Conservation (phyloP, 2,113 vertebrate genomes). For the Dipodomys merriami region DNA sequence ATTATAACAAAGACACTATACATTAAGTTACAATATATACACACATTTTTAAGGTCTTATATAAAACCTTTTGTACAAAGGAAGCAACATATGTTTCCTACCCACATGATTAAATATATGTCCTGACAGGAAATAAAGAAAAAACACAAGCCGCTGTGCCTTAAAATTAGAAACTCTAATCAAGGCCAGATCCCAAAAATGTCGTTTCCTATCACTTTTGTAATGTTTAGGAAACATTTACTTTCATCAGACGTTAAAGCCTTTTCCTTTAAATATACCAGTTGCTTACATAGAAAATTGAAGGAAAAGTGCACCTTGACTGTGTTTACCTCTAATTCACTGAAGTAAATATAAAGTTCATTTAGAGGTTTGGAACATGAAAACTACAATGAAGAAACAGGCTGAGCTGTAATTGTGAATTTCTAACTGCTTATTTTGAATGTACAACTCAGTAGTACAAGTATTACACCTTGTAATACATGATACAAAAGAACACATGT, state of each 20-base stretch:
- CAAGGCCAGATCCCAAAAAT: not conserved
- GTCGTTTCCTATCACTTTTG: constrained; percentile 41
- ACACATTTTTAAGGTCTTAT: constrained; percentile 55
- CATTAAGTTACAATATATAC: constrained; percentile 77
- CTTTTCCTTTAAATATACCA: constrained; percentile 62
- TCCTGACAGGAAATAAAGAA: constrained; percentile 62
- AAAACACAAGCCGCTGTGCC: constrained; percentile 48
- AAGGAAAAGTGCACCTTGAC: constrained; percentile 23
- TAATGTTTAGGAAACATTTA: constrained; percentile 51
- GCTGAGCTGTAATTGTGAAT: constrained; percentile 56
- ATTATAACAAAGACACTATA: constrained; percentile 80
- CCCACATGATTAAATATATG: constrained; percentile 63
- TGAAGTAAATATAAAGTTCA: constrained; percentile 58
- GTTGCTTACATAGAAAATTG: constrained; percentile 14
- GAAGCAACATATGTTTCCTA: constrained; percentile 64
- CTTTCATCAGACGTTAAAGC: constrained; percentile 36
- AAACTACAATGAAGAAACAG: constrained; percentile 72
- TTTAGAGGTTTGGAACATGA: constrained; percentile 40
- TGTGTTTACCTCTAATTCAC: constrained; percentile 59
- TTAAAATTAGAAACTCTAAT: constrained; percentile 67
- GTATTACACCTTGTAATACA: constrained; percentile 24
- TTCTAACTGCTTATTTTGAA: constrained; percentile 62
- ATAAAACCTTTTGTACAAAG: constrained; percentile 71
- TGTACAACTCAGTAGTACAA: constrained; percentile 29
- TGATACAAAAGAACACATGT: constrained; percentile 32